A percentile compares a stretch with the other conserved stretches of the same genome.
Evolutionary conservation across 2,113 vertebrate species (phyloP).

Genomic region (Danio rerio): DNA sequence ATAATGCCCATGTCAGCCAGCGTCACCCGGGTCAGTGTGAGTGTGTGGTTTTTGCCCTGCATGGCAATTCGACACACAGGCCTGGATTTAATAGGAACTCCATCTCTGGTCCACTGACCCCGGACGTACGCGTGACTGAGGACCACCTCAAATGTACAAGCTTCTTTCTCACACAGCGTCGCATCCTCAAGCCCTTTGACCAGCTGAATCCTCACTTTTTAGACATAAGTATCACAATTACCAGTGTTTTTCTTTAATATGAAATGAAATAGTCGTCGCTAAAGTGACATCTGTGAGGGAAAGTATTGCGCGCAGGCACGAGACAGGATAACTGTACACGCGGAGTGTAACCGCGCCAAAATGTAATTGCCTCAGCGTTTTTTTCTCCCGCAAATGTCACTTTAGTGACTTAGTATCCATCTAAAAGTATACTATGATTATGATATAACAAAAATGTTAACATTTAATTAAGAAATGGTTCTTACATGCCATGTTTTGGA

Average conservation of each 20-base stretch:
- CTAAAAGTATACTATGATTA: background rate
- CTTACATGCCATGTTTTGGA: slow-evolving; percentile 54
- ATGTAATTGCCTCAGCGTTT: background rate
- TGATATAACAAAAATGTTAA: background rate
- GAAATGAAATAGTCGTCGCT: no score
- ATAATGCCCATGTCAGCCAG: slow-evolving; percentile 84
- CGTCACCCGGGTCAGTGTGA: slow-evolving; percentile 78
- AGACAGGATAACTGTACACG: background rate
- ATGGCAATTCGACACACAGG: slow-evolving; percentile 75
- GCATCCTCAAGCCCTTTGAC: slow-evolving; percentile 82
- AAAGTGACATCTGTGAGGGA: background rate
- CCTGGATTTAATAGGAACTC: slow-evolving; percentile 79
- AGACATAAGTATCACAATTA: background rate
- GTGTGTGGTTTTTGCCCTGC: slow-evolving; percentile 81
- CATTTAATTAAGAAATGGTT: background rate
- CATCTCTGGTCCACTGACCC: slow-evolving; percentile 85
- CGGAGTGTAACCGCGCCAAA: background rate
- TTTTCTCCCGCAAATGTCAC: background rate
- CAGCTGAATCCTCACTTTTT: slow-evolving; percentile 85
- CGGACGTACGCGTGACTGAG: slow-evolving; percentile 85
- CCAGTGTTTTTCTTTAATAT: no score
- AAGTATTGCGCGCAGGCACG: background rate
- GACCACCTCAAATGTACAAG: slow-evolving; percentile 83
- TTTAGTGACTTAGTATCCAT: background rate
- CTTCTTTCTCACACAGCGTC: slow-evolving; percentile 81